Percentiles rank a stretch among this genome's conserved stretches.
Evolutionary conservation across 2,797 vertebrate genomes (phyloP).

Genomic region (Acomys russatus): DNA sequence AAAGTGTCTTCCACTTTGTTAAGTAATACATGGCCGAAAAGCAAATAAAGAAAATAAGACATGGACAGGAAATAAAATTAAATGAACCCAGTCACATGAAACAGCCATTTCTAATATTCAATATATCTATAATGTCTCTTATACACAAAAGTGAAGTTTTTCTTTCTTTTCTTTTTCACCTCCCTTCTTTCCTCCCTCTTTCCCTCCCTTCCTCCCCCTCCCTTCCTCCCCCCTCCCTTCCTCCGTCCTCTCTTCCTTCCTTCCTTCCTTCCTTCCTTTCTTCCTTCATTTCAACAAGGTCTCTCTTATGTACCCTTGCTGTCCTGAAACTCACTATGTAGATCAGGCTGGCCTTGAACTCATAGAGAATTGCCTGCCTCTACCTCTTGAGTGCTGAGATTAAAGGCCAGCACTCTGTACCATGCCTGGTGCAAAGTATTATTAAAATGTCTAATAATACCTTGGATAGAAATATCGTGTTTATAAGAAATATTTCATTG

Average conservation of each 20-base stretch:
- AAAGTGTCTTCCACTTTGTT: neutral
- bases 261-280: too few relatives aligned
- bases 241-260: neutral
- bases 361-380: neutral
- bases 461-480: neutral
- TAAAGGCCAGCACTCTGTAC: neutral
- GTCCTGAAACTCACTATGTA: neutral
- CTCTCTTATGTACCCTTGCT: neutral
- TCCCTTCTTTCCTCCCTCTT: neutral
- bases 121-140: neutral
- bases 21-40: neutral
- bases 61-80: neutral
- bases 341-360: neutral
- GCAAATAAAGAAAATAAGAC: neutral
- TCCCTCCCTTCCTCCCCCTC: neutral
- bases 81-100: neutral
- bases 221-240: rapidly evolving
- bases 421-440: neutral
- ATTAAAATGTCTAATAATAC: slow-evolving; percentile 10
- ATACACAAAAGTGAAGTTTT: neutral
- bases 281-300: neutral
- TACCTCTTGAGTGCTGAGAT: neutral
- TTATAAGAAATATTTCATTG: neutral
- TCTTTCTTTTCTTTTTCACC: neutral
- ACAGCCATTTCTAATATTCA: neutral